Evolutionary conservation across 2,113 vertebrate genomes (phyloP).

Genomic region (Rhabdornis inornatus): DNA sequence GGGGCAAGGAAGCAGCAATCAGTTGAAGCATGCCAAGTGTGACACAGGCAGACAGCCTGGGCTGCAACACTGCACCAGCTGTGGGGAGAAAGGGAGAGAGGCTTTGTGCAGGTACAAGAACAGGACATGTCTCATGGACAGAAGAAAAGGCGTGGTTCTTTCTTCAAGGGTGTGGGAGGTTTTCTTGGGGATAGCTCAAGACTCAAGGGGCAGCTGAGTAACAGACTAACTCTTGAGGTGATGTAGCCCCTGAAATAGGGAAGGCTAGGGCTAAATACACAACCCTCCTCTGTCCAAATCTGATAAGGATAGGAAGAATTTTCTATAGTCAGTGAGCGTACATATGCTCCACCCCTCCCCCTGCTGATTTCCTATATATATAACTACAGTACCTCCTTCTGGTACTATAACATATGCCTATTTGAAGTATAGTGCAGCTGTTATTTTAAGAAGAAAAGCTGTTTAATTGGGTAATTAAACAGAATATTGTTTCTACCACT

Average conservation of each 20-base stretch:
- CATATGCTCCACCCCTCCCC: not conserved
- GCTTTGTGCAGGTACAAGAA: not conserved
- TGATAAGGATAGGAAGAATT: not conserved
- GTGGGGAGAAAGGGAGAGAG: not conserved
- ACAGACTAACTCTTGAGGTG: not conserved
- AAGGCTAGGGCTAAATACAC: not conserved
- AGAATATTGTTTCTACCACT: slow-evolving; percentile 42
- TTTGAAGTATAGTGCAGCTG: slow-evolving; percentile 15
- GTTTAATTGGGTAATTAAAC: slow-evolving; percentile 42
- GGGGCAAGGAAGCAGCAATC: not conserved
- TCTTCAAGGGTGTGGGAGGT: not conserved
- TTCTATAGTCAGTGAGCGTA: not conserved
- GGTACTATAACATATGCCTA: not conserved
- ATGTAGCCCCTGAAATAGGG: not conserved
- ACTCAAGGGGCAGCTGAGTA: not conserved
- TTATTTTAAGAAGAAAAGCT: slow-evolving; percentile 48
- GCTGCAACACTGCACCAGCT: not conserved
- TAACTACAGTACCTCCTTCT: slow-evolving; percentile 7
- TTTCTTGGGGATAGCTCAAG: not conserved
- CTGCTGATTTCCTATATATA: not conserved
- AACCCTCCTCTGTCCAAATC: not conserved
- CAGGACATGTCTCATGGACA: not conserved
- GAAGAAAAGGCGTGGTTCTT: not conserved
- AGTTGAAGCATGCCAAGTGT: fast-evolving
- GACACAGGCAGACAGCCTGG: not conserved